phyloP scores from a whole-genome alignment of 2,888 invertebrate genomes.

The Argyra leucocephala region DNA sequence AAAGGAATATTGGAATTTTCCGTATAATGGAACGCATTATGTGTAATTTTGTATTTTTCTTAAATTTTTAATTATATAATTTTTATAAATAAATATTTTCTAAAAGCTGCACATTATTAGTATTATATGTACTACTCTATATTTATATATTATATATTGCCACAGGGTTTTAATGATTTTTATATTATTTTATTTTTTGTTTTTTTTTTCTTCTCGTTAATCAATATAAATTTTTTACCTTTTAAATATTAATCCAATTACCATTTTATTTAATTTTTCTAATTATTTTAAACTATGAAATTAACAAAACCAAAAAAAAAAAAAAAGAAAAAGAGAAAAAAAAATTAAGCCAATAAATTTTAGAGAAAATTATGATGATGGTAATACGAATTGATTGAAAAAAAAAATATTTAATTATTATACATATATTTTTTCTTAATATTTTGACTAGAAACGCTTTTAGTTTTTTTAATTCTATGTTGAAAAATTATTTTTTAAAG shows the following conservation, averaged over 20 bases:
- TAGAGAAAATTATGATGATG: background rate
- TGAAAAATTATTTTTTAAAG: background rate
- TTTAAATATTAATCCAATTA: background rate
- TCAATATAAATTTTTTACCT: background rate
- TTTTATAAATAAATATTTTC: background rate
- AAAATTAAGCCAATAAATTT: background rate
- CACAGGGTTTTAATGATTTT: background rate
- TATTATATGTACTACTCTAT: background rate
- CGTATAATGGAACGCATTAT: slow-evolving; percentile 3
- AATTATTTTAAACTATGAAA: background rate
- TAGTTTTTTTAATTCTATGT: background rate
- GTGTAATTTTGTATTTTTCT: background rate
- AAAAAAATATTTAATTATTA: background rate
- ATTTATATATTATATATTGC: slow-evolving; percentile 1
- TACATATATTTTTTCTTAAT: background rate
- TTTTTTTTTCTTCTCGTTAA: background rate
- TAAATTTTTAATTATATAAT: background rate
- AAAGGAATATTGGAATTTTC: background rate
- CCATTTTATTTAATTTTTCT: background rate
- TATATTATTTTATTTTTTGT: background rate
- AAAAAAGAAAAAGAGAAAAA: background rate
- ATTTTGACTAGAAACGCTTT: slow-evolving; percentile 6
- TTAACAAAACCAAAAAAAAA: too few species aligned
- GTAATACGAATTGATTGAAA: background rate
- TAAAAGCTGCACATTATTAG: background rate